Conservation (phyloP, 2,888 invertebrate species). For the Liopterus haemorrhoidalis region DNA sequence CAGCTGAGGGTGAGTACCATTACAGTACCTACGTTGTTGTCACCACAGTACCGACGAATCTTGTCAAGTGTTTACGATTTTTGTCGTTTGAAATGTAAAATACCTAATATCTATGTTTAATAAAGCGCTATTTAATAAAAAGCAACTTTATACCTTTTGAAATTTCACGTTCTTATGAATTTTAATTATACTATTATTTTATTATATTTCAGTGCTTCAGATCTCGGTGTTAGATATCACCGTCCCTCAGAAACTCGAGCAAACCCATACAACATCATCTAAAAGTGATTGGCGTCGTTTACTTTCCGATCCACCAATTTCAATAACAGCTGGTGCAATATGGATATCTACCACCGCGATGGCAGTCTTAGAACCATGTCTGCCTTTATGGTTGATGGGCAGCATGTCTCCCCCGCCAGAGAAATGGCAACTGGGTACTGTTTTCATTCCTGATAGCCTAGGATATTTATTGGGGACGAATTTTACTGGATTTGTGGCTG, state of each 20-base stretch:
- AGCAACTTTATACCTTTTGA: neutral
- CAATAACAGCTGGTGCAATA: constrained; percentile 61
- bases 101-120: too few species aligned
- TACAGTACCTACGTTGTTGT: too few species aligned
- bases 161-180: too few species aligned
- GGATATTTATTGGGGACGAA: constrained; percentile 80
- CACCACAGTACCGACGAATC: too few species aligned
- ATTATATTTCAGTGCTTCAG: constrained; percentile 11
- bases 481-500: constrained; percentile 64
- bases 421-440: constrained; percentile 72
- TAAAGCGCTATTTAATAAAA: too few species aligned
- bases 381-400: constrained; percentile 74
- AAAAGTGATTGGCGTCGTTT: constrained; percentile 48
- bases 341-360: constrained; percentile 75
- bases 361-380: constrained; percentile 75
- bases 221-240: constrained; percentile 13
- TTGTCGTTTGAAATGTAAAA: too few species aligned
- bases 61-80: too few species aligned
- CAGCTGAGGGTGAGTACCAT: too few species aligned
- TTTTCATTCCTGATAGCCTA: constrained; percentile 79
- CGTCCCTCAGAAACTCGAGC: neutral
- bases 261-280: neutral
- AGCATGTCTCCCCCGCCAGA: constrained; percentile 60
- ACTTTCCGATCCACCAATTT: constrained; percentile 57
- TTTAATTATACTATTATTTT: too few species aligned